A percentile compares a stretch with the other conserved stretches of the same genome.
phyloP scores from a whole-genome alignment of 2,888 invertebrate species.

The Drosophila merina region DNA sequence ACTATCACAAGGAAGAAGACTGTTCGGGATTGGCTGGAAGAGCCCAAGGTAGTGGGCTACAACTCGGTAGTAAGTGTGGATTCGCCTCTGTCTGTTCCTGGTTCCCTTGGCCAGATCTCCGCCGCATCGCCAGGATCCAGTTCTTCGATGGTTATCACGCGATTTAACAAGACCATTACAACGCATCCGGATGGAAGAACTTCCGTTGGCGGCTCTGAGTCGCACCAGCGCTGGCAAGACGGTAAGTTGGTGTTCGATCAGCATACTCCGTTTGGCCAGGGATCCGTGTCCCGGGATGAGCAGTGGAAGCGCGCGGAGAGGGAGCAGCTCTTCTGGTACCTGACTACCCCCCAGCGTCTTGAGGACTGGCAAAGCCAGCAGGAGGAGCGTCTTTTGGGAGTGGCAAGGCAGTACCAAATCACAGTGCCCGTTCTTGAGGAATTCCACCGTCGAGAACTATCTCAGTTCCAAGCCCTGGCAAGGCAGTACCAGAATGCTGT shows the following conservation, averaged over 20 bases:
- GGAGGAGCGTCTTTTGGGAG: constrained; percentile 78
- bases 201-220: constrained; percentile 75
- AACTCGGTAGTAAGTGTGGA: constrained; percentile 76
- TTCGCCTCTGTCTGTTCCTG: constrained; percentile 24
- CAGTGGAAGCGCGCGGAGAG: constrained; percentile 82
- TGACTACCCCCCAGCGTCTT: constrained; percentile 70
- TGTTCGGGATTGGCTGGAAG: constrained; percentile 81
- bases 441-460: constrained; percentile 80
- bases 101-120: constrained; percentile 47
- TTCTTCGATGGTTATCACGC: constrained; percentile 72
- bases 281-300: constrained; percentile 74
- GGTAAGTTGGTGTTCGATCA: constrained; percentile 80
- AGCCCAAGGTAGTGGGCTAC: constrained; percentile 79
- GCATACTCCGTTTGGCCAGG: constrained; percentile 77
- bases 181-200: constrained; percentile 76
- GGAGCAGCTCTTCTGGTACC: constrained; percentile 81
- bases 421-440: constrained; percentile 75
- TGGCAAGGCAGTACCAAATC: constrained; percentile 76
- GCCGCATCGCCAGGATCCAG: constrained; percentile 35
- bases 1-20: constrained; percentile 61
- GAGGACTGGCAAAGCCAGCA: constrained; percentile 81
- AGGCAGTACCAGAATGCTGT: constrained; percentile 75
- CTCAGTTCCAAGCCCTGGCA: constrained; percentile 72
- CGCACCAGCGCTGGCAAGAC: constrained; percentile 80
- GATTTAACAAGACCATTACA: constrained; percentile 77